These are phyloP conservation scores for Chondrosia reniformis DNA, from an alignment of 37 sponge, comb jelly and placozoan genomes.

Conservation along the genomic window DNA sequence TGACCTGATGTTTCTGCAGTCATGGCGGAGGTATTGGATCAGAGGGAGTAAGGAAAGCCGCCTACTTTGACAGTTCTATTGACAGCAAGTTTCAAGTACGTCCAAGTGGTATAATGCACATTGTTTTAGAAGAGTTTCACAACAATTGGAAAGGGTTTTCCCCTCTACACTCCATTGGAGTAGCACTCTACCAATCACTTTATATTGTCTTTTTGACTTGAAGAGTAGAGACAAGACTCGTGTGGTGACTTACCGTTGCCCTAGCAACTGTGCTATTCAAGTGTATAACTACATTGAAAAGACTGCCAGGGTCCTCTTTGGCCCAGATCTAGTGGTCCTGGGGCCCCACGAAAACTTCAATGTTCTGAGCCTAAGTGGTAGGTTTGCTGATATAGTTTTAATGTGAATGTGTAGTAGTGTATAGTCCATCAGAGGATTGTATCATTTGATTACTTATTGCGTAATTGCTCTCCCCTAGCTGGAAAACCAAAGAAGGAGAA, in stretches of 20 bases:
- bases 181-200: neutral
- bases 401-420: conserved; percentile 13
- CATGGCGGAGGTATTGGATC: conserved; percentile 80
- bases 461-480: conserved; percentile 41
- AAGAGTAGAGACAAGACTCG: conserved; percentile 66
- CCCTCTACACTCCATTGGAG: too few species aligned
- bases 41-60: conserved; percentile 66
- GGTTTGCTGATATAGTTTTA: conserved; percentile 5
- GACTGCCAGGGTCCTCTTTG: conserved; percentile 88
- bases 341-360: conserved; percentile 93
- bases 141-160: too few species aligned
- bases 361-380: conserved; percentile 82
- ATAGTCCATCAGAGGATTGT: neutral
- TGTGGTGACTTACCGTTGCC: conserved; percentile 86
- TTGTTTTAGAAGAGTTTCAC: neutral
- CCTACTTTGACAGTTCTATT: conserved; percentile 76
- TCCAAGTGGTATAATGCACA: neutral
- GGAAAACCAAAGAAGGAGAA: conserved; percentile 90
- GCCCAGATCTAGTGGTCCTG: conserved; percentile 88
- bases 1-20: conserved; percentile 18
- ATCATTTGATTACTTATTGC: neutral
- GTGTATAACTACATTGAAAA: conserved; percentile 89
- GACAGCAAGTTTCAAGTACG: too few species aligned
- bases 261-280: conserved; percentile 84
- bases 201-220: neutral